Evolutionary conservation across 2,888 invertebrate species (phyloP), one percentile per base, ranked within the genome.

Genomic region (Chloromyia formosa): DNA sequence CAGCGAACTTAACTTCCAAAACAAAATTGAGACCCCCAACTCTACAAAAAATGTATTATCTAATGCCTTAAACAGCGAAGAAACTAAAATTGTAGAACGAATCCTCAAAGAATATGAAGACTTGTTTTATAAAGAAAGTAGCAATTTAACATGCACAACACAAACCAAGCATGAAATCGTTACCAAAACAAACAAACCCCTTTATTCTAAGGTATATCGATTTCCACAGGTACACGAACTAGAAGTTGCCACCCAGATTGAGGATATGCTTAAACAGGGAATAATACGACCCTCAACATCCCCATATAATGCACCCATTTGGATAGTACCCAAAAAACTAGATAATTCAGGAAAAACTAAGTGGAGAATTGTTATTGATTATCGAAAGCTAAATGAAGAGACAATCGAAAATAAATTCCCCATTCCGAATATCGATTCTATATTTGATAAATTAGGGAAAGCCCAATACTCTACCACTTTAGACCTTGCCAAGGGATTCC

Each of bases 171-270:
- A 62, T n/a, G 62, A 27, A 12, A 62, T 62, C 18, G 18, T 62
- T n/a, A 62, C 62, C 27, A 62, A 62, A 40, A 35, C 35, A n/a
- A 35, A 62, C 16, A 62, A 62, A 62, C 80, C 80, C 9, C 73
- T 80, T 40, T 74, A 78, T 71, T 61, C 79, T 20, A 80, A 80
- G 76, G 68, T 78, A 12, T 81, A 81, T 74, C 58, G 80, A 45
- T 81, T 80, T 71, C 80, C 81, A 10, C 74, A 78, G 66, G 54
- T 80, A n/a, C 78, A 81, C 72, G 79, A 80, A 74, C 23, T 77
- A 69, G 80, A 81, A 78, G 79, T 81, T 23, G 56, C 5, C 16
- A 60, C 20, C 20, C 61, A 27, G 35, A 61, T 22, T 7, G 27
- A 27, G 22, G 61, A 27, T 14, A 35, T 22, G 61, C 7, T 61